These are phyloP conservation scores for Cydia pomonella DNA, from an alignment of 1,140 invertebrate species.

Conservation along the genomic window DNA sequence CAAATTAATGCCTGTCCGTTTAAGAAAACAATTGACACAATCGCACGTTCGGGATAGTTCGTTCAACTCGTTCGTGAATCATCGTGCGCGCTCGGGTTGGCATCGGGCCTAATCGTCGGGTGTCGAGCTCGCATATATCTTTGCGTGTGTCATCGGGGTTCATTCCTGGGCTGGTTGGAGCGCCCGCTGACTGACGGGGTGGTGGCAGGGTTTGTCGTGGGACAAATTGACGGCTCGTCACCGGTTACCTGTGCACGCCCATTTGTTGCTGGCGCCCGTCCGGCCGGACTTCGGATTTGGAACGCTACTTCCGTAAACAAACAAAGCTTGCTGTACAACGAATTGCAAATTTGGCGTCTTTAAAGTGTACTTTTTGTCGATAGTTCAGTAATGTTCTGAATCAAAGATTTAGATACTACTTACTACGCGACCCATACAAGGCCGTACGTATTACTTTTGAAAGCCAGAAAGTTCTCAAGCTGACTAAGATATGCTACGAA, in stretches of 20 bases:
- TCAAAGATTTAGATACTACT: not conserved
- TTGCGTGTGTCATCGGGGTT: constrained; percentile 64
- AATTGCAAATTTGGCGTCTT: not conserved
- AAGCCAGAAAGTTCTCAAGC: no score
- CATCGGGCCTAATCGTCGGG: constrained; percentile 72
- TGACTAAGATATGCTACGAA: no score
- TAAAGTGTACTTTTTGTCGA: not conserved
- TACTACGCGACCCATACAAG: no score
- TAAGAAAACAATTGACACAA: constrained; percentile 69
- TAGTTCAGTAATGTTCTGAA: not conserved
- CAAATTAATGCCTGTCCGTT: constrained; percentile 55
- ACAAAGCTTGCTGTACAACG: not conserved
- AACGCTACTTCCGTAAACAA: constrained; percentile 7
- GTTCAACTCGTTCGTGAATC: constrained; percentile 69
- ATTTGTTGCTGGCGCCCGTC: constrained; percentile 32
- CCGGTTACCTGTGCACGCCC: constrained; percentile 50
- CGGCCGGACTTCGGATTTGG: not conserved
- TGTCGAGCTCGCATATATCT: constrained; percentile 66
- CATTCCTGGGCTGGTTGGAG: constrained; percentile 70
- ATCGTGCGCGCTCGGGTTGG: constrained; percentile 63
- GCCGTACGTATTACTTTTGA: no score
- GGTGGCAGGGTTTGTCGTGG: constrained; percentile 50
- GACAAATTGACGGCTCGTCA: constrained; percentile 73
- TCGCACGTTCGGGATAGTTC: constrained; percentile 56
- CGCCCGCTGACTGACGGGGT: constrained; percentile 67